Percentiles rank a stretch among this genome's conserved stretches.
Conservation (phyloP, 2,797 vertebrate genomes). For the Pseudomugil gertrudae region DNA sequence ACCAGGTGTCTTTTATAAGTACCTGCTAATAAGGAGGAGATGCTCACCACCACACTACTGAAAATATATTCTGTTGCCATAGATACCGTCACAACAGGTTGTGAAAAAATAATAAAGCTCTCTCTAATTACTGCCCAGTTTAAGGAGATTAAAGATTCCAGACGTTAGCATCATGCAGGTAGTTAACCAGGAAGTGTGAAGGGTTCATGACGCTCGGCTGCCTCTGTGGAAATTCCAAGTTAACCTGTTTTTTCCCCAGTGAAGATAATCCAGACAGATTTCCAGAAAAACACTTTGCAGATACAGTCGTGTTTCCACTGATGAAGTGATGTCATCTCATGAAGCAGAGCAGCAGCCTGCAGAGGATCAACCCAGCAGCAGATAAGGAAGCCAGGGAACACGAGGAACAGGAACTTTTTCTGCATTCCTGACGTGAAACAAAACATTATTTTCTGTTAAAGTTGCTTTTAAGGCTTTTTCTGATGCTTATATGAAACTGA, state of each 20-base stretch:
- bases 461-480: not conserved
- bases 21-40: no score
- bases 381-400: slow-evolving; percentile 2
- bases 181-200: no score
- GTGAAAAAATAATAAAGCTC: no score
- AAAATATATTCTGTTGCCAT: no score
- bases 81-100: no score
- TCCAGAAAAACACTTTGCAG: slow-evolving; percentile 3
- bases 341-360: not conserved
- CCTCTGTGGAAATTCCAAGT: not conserved
- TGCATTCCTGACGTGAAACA: no score
- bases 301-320: not conserved
- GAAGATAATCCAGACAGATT: not conserved
- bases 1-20: no score
- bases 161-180: no score
- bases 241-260: not conserved
- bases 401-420: not conserved
- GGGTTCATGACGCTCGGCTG: no score
- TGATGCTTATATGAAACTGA: not conserved
- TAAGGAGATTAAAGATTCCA: no score
- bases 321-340: slow-evolving; percentile 1
- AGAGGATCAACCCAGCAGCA: not conserved
- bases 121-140: no score
- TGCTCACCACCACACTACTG: no score
- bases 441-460: not conserved